A percentile compares a stretch with the other conserved stretches of the same genome.
Conservation (phyloP, 2,113 vertebrate species). For the Oncorhynchus clarkii region DNA sequence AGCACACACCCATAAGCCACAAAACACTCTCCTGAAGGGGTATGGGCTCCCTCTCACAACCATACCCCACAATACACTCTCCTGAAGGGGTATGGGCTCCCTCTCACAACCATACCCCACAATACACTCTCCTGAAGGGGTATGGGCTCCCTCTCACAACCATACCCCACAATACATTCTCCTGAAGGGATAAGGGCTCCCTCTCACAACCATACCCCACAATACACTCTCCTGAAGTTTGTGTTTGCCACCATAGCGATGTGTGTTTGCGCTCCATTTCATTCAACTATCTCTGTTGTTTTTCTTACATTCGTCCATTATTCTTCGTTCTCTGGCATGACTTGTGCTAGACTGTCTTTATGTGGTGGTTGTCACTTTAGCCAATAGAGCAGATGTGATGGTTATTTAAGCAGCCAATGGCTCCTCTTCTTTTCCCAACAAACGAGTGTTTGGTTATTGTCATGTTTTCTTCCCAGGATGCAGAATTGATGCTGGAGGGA, state of each 20-base stretch:
- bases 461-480: conserved; percentile 54
- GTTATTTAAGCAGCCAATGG: conserved; percentile 67
- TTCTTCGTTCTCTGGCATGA: conserved; percentile 40
- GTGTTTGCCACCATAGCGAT: conserved; percentile 6
- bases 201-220: background rate
- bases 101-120: background rate
- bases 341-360: conserved; percentile 54
- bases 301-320: conserved; percentile 9
- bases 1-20: too few relatives aligned
- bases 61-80: background rate
- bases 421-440: conserved; percentile 50
- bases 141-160: too few relatives aligned
- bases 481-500: conserved; percentile 40
- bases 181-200: too few relatives aligned
- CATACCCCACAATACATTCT: background rate
- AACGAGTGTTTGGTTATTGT: conserved; percentile 45
- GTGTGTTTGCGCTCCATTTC: conserved; percentile 15
- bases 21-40: too few relatives aligned
- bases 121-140: background rate
- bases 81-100: background rate
- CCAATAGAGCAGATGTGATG: conserved; percentile 59
- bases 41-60: background rate
- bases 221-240: background rate
- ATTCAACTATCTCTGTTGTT: conserved; percentile 3
- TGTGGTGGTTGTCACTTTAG: conserved; percentile 51